Percentiles rank a stretch among this genome's conserved stretches.
phyloP scores from a whole-genome alignment of 2,797 vertebrate genomes.

The Hippopotamyrus pictus region DNA sequence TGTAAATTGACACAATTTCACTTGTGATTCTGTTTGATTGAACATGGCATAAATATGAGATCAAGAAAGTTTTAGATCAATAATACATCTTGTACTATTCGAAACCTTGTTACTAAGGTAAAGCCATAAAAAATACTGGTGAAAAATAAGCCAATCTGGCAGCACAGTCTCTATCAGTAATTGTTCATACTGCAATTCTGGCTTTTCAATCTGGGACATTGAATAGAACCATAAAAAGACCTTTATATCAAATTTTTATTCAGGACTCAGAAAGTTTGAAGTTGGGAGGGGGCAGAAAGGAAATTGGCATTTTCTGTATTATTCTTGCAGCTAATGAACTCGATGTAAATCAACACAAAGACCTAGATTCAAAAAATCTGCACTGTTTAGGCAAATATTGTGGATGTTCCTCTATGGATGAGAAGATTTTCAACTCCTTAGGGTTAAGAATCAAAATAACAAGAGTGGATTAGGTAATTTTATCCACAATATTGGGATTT shows the following conservation, averaged over 20 bases:
- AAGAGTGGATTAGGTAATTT: not conserved
- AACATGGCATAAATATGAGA: constrained; percentile 9
- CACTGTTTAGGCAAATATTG: not conserved
- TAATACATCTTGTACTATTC: not conserved
- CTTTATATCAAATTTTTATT: constrained; percentile 3
- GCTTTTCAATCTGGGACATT: not conserved
- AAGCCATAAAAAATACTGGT: not conserved
- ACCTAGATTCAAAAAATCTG: not conserved
- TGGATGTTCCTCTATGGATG: not conserved
- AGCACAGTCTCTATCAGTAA: not conserved
- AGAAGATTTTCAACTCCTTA: not conserved
- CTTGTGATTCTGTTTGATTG: not conserved
- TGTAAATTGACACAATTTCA: not conserved
- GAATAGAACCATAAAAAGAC: not conserved
- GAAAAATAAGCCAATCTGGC: not conserved
- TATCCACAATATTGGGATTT: not conserved
- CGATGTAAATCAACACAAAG: not conserved
- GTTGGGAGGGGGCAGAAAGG: not conserved
- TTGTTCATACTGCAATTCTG: not conserved
- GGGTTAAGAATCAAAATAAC: not conserved
- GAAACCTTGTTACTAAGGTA: not conserved
- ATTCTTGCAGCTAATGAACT: not conserved
- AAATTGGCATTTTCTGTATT: not conserved
- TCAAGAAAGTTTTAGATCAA: constrained; percentile 15
- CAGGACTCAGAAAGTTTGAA: not conserved